Base-by-base conservation (phyloP, 2,113 vertebrate genomes). In the Atlantisia rogersi region DNA sequence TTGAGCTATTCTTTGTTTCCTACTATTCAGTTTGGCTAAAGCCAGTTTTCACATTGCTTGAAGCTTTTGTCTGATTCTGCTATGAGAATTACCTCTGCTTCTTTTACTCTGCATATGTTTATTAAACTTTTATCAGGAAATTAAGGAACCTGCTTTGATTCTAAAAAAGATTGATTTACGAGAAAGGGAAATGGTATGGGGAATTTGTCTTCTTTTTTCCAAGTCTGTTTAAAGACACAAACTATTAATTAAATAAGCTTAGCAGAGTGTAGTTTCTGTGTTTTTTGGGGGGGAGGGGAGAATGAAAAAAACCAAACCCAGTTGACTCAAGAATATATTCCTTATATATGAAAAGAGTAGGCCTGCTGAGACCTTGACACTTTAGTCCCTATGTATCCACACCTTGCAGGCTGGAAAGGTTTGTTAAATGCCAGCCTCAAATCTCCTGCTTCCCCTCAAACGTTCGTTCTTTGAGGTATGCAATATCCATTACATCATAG, bases 71-170 rank as follows among this genome's bases (percentile, higher is more conserved):
- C 89, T 94, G 88, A 88, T 80, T 92, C 94, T 97, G 95, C 53
- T 95, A 63, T 80, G 92, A 89, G 91, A 95, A 92, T 69, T 97
- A 95, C 85, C 22, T 6, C 55, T 91, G 37, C 68, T 93, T 95
- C 75, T 90, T 95, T 95, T 93, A 84, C 92, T 95, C 71, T 70
- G 48, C 73, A 80, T 91, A 29, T 95, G 94, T 97, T 98, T 98
- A 97, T 95, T 97, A 97, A 97, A 96, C 80, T 92, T 71, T 40
- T 65, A 92, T 70, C 89, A 96, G 86, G 95, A 92, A 97, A 95
- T 85, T 77, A 93, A 96, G 85, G 78, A 95, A 96, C 96, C 60
- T 87, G 70, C 80, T 93, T 92, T 92, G 71, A 93, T 97, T 93
- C 82, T 90, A 87, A 92, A 87, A 71, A 37, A 90, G 53, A 53